Conservation (phyloP, 2,888 invertebrate genomes). For the Anaspis maculata region DNA sequence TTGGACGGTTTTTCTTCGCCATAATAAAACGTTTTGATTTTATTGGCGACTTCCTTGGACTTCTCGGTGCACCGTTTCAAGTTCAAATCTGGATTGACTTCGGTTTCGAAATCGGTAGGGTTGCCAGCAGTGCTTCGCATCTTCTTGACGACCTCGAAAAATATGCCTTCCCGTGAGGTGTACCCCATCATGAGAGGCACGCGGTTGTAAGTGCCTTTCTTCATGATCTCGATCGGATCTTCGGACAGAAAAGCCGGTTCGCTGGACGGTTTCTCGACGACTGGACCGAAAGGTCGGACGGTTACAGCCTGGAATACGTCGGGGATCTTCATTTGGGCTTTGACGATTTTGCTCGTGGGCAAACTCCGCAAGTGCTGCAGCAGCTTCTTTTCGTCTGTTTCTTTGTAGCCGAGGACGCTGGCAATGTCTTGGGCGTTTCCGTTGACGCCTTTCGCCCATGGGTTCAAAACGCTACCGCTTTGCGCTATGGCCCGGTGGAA, state of each 20-base stretch:
- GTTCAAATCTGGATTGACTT: conserved; percentile 26
- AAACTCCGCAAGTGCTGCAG: conserved; percentile 24
- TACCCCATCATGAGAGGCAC: conserved; percentile 38
- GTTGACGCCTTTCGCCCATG: conserved; percentile 27
- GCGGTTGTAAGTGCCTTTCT: conserved; percentile 30
- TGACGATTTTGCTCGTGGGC: conserved; percentile 21
- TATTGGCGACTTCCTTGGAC: conserved; percentile 34
- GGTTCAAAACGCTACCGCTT: conserved; percentile 29
- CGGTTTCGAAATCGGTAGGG: conserved; percentile 20
- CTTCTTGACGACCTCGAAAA: conserved; percentile 28
- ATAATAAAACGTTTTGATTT: conserved; percentile 42
- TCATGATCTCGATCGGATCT: conserved; percentile 30
- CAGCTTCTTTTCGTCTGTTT: conserved; percentile 27
- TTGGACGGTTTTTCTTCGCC: conserved; percentile 37
- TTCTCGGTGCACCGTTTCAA: conserved; percentile 21
- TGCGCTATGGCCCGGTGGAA: conserved; percentile 34
- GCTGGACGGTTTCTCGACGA: conserved; percentile 7
- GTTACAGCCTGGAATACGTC: conserved; percentile 27
- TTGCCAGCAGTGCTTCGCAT: conserved; percentile 15
- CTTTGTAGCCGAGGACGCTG: conserved; percentile 26
- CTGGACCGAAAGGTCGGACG: conserved; percentile 14
- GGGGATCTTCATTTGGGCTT: conserved; percentile 19
- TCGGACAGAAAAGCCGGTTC: conserved; percentile 17
- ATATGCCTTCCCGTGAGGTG: conserved; percentile 34
- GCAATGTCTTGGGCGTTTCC: conserved; percentile 23